Base-by-base conservation (phyloP, 2,113 vertebrate species). In the Monarcha castaneiventris region DNA sequence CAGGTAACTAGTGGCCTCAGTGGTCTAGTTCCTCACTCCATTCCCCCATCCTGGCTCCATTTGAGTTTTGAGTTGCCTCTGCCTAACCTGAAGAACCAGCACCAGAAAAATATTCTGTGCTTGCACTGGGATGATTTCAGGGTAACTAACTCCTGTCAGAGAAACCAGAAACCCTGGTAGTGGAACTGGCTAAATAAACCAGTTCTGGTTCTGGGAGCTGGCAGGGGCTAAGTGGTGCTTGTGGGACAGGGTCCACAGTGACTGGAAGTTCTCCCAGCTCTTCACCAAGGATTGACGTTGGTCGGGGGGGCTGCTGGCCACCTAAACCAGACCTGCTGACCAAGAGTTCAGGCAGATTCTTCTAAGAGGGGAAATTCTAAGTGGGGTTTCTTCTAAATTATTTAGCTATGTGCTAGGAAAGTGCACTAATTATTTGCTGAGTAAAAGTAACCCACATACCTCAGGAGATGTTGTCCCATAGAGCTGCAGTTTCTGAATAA, bases 1-100 rank as follows among this genome's bases (percentile, higher is more conserved):
- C 44, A 76, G 80, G 90, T 94, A 61, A 72, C n/a, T n/a, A n/a
- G n/a, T n/a, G n/a, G n/a, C n/a, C n/a, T n/a, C 41, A 92, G 73
- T 63, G 52, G 49, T 75, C 23, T 75, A 29, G 17, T 84, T 91
- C 82, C 32, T 74, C 44, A 46, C 76, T 81, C 69, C 2, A 1
- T 75, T 87, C 51, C 11, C 11, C 13, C 33, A 25, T 82, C 41
- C 52, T 83, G 69, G 16, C 68, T 93, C 41, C 25, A 18, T 43
- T 18, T 25, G 23, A 49, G 48, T 87, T 88, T 96, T 8, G 71
- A 77, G 43, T 58, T 87, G 62, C 88, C 49, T 90, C 19, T 39
- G 75, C 85, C 79, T 61, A 92, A 89, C 87, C 62, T 88, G 92
- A 56, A 91, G 66, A 95, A 88, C 84, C 64, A 64, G 93, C 68